Conservation (phyloP, 2,113 vertebrate species). For the Lonchura striata region DNA sequence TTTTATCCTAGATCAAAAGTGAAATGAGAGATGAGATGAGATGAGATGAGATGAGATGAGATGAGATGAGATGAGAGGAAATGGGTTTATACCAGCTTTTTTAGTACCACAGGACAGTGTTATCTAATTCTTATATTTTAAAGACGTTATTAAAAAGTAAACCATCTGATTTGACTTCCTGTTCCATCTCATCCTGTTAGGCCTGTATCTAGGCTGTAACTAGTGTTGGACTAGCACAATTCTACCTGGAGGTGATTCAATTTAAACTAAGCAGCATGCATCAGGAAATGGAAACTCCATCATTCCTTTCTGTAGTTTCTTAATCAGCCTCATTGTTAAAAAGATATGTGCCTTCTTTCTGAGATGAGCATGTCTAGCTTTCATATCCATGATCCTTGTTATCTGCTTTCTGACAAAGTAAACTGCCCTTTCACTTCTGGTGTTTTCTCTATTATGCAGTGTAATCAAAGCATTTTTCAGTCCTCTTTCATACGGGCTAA, state of each 20-base stretch:
- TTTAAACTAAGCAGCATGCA: background rate
- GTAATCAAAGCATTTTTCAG: background rate
- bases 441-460: background rate
- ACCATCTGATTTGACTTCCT: background rate
- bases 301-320: conserved; percentile 2
- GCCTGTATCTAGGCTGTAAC: background rate
- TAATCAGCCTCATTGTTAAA: conserved; percentile 9
- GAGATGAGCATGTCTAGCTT: background rate
- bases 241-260: background rate
- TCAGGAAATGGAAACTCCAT: conserved; percentile 1
- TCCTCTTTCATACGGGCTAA: background rate
- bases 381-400: conserved; percentile 13
- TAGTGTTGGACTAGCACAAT: background rate
- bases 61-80: background rate
- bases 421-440: background rate
- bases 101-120: background rate
- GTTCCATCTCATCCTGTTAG: background rate
- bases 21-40: background rate
- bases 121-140: background rate
- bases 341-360: background rate
- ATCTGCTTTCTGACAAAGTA: conserved; percentile 13
- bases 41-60: background rate
- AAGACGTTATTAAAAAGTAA: background rate
- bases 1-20: conserved; percentile 23
- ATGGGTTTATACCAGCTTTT: background rate